A percentile compares a stretch with the other conserved stretches of the same genome.
Conservation (phyloP, 2,113 vertebrate genomes). For the Xenopus borealis region DNA sequence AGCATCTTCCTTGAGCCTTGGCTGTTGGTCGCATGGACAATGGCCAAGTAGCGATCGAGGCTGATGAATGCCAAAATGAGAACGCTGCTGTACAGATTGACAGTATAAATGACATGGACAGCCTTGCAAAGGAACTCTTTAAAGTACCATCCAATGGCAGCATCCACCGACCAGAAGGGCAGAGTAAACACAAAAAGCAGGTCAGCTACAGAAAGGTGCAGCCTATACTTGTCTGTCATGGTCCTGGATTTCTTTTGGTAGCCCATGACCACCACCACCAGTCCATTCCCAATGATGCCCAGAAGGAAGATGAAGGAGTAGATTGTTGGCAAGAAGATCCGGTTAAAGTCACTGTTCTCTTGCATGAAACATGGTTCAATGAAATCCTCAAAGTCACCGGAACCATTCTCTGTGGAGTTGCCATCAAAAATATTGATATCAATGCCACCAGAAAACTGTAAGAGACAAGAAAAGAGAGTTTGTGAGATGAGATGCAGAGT, state of each 20-base stretch:
- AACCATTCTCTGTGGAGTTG: conserved; percentile 67
- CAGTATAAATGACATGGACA: conserved; percentile 90
- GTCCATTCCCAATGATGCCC: conserved; percentile 88
- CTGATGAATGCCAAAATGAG: conserved; percentile 96
- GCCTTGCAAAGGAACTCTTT: conserved; percentile 82
- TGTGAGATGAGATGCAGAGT: no score
- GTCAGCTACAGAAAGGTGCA: conserved; percentile 93
- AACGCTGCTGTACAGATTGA: conserved; percentile 96
- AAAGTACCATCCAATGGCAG: conserved; percentile 83
- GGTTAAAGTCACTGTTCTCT: conserved; percentile 74
- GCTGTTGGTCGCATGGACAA: conserved; percentile 92
- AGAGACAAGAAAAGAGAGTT: conserved; percentile 1
- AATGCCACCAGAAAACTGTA: conserved; percentile 58
- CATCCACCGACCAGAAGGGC: conserved; percentile 95
- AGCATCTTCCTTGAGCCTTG: conserved; percentile 80
- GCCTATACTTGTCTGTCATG: conserved; percentile 96
- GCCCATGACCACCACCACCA: conserved; percentile 94
- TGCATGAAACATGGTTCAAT: conserved; percentile 69
- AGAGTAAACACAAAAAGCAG: conserved; percentile 91
- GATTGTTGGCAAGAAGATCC: conserved; percentile 84
- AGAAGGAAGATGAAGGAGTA: conserved; percentile 89
- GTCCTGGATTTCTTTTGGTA: conserved; percentile 90
- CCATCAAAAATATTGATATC: conserved; percentile 60
- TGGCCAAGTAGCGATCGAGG: conserved; percentile 89
- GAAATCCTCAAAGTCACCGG: conserved; percentile 67